phyloP scores from a whole-genome alignment of 2,888 invertebrate species.

The Chrysotoxum bicinctum region DNA sequence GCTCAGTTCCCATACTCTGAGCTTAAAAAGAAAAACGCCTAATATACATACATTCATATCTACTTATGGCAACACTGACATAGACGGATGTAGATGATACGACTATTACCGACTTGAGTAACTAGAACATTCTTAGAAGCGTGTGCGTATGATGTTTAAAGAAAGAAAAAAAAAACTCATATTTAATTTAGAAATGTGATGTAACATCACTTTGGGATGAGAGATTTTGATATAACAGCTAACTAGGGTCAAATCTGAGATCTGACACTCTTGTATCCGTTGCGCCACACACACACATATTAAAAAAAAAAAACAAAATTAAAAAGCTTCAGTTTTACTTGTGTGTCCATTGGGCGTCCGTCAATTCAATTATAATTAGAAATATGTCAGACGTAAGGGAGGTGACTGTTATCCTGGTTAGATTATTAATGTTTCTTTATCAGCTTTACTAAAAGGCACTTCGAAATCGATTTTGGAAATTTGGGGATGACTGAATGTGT shows the following conservation, averaged over 20 bases:
- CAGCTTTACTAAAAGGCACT: slow-evolving; percentile 27
- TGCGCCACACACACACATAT: not conserved
- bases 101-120: not conserved
- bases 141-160: slow-evolving; percentile 41
- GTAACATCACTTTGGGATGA: slow-evolving; percentile 58
- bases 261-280: slow-evolving; percentile 1
- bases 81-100: slow-evolving; percentile 44
- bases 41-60: too few species aligned
- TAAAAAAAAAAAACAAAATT: not conserved
- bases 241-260: slow-evolving; percentile 16
- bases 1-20: too few species aligned
- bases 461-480: not conserved
- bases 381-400: slow-evolving; percentile 41
- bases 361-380: slow-evolving; percentile 39
- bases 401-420: slow-evolving; percentile 52
- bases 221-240: slow-evolving; percentile 21
- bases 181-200: slow-evolving; percentile 62
- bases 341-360: slow-evolving; percentile 6
- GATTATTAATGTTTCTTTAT: slow-evolving; percentile 46
- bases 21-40: too few species aligned
- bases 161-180: not conserved
- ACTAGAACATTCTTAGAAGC: slow-evolving; percentile 10
- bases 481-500: not conserved
- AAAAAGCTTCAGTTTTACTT: not conserved
- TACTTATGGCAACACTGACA: not conserved